phyloP scores from a whole-genome alignment of 2,888 invertebrate genomes.

The Zygogramma bicolorata region DNA sequence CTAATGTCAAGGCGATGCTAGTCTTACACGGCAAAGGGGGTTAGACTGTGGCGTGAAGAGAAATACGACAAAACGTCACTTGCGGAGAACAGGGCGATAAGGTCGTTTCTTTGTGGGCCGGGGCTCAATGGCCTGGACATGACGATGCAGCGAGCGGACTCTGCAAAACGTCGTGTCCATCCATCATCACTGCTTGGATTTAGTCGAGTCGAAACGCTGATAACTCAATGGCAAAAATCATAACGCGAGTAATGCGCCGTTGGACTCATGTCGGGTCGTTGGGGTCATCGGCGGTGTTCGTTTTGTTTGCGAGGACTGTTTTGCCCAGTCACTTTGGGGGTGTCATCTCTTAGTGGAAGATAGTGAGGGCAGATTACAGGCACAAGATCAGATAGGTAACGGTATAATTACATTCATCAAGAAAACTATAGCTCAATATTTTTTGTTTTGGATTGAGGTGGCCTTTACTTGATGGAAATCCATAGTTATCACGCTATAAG shows the following conservation, averaged over 20 bases:
- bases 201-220: slow-evolving; percentile 56
- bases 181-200: slow-evolving; percentile 55
- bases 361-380: too few relatives aligned
- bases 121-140: slow-evolving; percentile 63
- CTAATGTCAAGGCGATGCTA: too few relatives aligned
- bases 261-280: not conserved
- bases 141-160: slow-evolving; percentile 59
- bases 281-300: not conserved
- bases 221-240: slow-evolving; percentile 41
- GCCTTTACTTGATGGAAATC: too few relatives aligned
- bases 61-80: slow-evolving; percentile 16
- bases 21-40: too few relatives aligned
- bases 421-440: too few relatives aligned
- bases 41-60: not conserved
- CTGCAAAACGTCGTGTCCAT: slow-evolving; percentile 49
- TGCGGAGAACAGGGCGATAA: too few relatives aligned
- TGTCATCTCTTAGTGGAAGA: too few relatives aligned
- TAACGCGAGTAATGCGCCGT: slow-evolving; percentile 5
- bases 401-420: too few relatives aligned
- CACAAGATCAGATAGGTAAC: too few relatives aligned
- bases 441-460: too few relatives aligned
- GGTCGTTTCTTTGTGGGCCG: slow-evolving; percentile 35
- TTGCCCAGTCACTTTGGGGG: too few relatives aligned
- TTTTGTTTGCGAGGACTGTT: not conserved
- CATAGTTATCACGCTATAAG: too few relatives aligned